These are phyloP conservation scores for Helicoverpa assulta DNA, from an alignment of 2,888 invertebrate genomes.

Conservation along the genomic window DNA sequence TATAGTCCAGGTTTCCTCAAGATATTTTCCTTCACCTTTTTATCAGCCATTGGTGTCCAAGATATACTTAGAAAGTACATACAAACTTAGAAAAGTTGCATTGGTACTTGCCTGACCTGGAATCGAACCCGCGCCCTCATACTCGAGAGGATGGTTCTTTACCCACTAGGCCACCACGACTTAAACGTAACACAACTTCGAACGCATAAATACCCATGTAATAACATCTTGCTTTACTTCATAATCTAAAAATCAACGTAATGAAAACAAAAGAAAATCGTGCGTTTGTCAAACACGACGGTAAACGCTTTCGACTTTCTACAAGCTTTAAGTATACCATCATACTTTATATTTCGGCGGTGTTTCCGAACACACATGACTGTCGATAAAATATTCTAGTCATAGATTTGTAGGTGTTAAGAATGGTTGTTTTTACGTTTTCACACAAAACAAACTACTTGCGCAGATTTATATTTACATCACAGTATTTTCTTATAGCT, in stretches of 20 bases:
- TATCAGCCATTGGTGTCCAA: too few relatives aligned
- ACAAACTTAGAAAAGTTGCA: too few relatives aligned
- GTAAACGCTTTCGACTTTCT: constrained; percentile 58
- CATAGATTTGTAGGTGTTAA: constrained; percentile 22
- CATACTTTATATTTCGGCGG: constrained; percentile 41
- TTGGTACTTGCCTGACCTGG: too few relatives aligned
- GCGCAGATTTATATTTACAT: neutral
- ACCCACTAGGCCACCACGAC: too few relatives aligned
- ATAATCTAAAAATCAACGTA: constrained; percentile 48
- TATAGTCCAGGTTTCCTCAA: too few relatives aligned
- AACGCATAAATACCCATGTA: neutral
- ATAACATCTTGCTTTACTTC: constrained; percentile 21
- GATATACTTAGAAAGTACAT: too few relatives aligned
- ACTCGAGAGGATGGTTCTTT: too few relatives aligned
- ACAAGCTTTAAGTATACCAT: constrained; percentile 15
- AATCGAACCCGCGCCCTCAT: too few relatives aligned
- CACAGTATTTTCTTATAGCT: neutral
- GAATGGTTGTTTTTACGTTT: neutral
- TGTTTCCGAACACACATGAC: constrained; percentile 18
- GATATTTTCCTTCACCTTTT: too few relatives aligned
- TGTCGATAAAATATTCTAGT: constrained; percentile 19
- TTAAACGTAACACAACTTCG: neutral
- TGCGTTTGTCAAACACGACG: constrained; percentile 36
- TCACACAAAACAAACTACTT: too few relatives aligned
- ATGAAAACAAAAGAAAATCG: constrained; percentile 42